Evolutionary conservation across 1,140 invertebrate species (phyloP).

Genomic region (Listronotus bonariensis): DNA sequence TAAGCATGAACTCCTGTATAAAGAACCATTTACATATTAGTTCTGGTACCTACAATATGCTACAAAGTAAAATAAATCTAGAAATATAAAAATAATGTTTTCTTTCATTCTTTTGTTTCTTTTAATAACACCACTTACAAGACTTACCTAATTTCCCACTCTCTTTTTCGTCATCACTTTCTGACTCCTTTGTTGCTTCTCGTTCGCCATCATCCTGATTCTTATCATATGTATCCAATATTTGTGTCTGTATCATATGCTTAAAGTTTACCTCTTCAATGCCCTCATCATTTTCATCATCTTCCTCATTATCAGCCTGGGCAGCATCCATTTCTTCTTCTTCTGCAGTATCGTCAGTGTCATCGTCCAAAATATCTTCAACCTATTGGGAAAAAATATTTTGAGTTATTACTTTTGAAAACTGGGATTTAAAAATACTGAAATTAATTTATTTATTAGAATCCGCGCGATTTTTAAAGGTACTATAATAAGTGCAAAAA

Average conservation of each 20-base stretch:
- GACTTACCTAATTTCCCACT: background rate
- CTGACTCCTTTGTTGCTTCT: slow-evolving; percentile 8
- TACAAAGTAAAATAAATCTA: too few species aligned
- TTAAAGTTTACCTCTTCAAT: slow-evolving; percentile 49
- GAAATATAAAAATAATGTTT: too few species aligned
- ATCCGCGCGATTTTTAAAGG: too few species aligned
- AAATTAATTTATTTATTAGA: too few species aligned
- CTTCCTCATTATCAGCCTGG: slow-evolving; percentile 9
- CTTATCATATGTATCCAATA: slow-evolving; percentile 47
- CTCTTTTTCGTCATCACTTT: background rate
- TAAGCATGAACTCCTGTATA: too few species aligned
- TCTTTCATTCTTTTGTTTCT: slow-evolving; percentile 36
- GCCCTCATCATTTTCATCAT: slow-evolving; percentile 45
- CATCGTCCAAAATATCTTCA: slow-evolving; percentile 68
- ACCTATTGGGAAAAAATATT: slow-evolving; percentile 54
- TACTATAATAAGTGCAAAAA: too few species aligned
- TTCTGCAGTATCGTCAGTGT: slow-evolving; percentile 60
- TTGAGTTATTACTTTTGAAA: background rate
- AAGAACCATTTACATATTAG: too few species aligned
- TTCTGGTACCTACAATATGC: too few species aligned
- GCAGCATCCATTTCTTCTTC: slow-evolving; percentile 45
- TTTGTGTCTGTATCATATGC: slow-evolving; percentile 46
- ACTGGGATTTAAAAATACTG: background rate
- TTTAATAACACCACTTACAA: background rate
- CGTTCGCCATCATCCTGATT: slow-evolving; percentile 43